Base-by-base conservation (phyloP, 2,888 invertebrate species). In the Aplocera efformata region DNA sequence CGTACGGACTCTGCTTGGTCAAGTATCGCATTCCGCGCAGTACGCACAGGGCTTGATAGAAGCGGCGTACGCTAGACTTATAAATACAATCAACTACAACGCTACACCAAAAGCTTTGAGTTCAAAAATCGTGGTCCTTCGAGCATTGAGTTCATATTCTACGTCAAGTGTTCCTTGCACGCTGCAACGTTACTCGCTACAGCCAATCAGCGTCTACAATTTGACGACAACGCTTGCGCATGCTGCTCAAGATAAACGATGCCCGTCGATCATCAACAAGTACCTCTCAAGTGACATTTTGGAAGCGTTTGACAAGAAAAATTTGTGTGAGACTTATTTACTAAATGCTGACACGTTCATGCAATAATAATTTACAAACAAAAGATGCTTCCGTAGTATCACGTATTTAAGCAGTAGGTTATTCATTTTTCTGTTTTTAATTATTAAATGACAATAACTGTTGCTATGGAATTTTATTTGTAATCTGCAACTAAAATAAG, bases 271-370 rank as follows among this genome's bases (percentile, higher is more conserved):
- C 10, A 55, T 79, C 6, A 79, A 81, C 45, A 48, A 53, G 1
- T 53, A 73, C 25, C 57, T 79, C 0, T 61, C 64, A 2, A 42
- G 46, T 0, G 58, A 66, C 0, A 35, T 73, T 1, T 6, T 70
- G 3, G 46, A 67, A 7, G 50, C 26, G 0, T 80, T 68, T 29
- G 50, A 72, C 3, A 56, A 56, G 1, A 66, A 45, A 27, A 75
- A 75, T 28, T 50, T 68, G 1, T 79, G 79, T 31, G 68, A 73
- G n/a, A 60, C 71, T 0, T 79, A 72, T 32, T 34, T 70, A 0
- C 23, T 60, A 2, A 64, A 65, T 20, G 48, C 55, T 1, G 58
- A 67, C n/a, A 42, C 49, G 1, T 67, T 63, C 35, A 64, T 67
- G 62, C n/a, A n/a, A n/a, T n/a, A n/a, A n/a, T n/a, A n/a, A n/a